Base-by-base conservation (phyloP, 2,797 vertebrate genomes). In the Austrolebias charrua region DNA sequence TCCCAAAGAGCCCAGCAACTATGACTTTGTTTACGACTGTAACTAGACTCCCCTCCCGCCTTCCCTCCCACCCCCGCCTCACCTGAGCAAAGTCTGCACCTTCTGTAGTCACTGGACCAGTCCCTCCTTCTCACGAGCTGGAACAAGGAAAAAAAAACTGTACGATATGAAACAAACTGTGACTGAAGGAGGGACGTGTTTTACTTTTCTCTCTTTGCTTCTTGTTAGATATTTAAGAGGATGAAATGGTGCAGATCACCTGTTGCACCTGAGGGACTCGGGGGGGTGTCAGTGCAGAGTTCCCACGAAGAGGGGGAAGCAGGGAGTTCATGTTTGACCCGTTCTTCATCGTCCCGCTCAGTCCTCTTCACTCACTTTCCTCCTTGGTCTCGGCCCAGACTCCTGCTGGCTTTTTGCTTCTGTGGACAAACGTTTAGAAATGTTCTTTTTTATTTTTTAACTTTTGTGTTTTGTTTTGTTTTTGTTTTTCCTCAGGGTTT, bases 1-100 rank as follows among this genome's bases (percentile, higher is more conserved):
- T 91, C 97, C 98, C 90, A 99, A 99, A 94, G 98, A 99, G 83
- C 98, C 98, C 82, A 99, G 97, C 94, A 99, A 99, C 93, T 99
- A 98, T 66, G 95, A 99, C 93, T 99, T 99, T 90, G 98, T 99
- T 91, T 99, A 99, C 65, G 96, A 99, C 94, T 99, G 97, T 93
- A 99, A 98, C 88, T 99, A 95, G 89, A 62, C 90, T 24, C 50
- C 44, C 15, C 1, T 61, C 42, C 63, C 63, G 49, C 42, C 60
- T 60, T 66, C 42, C 71, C 72, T 63, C 74, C 81, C 79, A 65
- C 81, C 62, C 24, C 63, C 48, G n/a, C 58, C 6, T 1, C 50
- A 51, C 55, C 55, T 9, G 11, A 66, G 56, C 61, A 60, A 51
- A 46, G 52, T 66, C 73, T 43, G 71, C 76, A 69, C 75, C 84